These are phyloP conservation scores for Carabus problematicus DNA, from an alignment of 2,888 invertebrate genomes.

Conservation along the genomic window DNA sequence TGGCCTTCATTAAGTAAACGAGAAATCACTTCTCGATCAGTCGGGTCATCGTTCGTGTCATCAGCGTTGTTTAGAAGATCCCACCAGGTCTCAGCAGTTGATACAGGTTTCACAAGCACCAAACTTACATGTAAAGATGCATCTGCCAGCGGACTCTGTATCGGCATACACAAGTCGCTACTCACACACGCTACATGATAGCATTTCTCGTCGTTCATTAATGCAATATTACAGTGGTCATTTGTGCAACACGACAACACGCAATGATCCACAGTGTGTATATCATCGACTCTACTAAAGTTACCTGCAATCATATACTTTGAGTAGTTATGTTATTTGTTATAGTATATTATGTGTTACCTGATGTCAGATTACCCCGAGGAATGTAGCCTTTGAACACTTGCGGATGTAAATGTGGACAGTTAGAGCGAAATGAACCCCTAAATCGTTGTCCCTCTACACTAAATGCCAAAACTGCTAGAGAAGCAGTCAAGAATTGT, in stretches of 20 bases:
- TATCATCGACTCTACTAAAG: constrained; percentile 65
- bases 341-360: constrained; percentile 45
- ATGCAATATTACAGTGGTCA: constrained; percentile 77
- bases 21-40: constrained; percentile 30
- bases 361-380: constrained; percentile 55
- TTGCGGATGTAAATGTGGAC: constrained; percentile 53
- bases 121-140: constrained; percentile 71
- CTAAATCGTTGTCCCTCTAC: constrained; percentile 30
- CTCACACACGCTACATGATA: constrained; percentile 77
- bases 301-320: constrained; percentile 58
- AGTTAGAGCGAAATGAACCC: constrained; percentile 46
- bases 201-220: constrained; percentile 78
- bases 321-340: not conserved
- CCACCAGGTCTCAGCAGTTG: constrained; percentile 65
- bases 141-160: constrained; percentile 65
- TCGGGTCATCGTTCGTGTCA: constrained; percentile 33
- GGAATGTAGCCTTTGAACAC: constrained; percentile 55
- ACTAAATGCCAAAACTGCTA: constrained; percentile 25
- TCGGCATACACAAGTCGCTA: constrained; percentile 76
- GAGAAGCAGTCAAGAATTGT: constrained; percentile 8
- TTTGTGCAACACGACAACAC: constrained; percentile 72
- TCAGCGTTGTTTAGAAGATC: constrained; percentile 54
- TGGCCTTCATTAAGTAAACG: constrained; percentile 45
- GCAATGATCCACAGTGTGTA: constrained; percentile 68
- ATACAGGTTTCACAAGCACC: constrained; percentile 78